phyloP scores from a whole-genome alignment of 2,113 vertebrate genomes.

The Todiramphus saurophagus region DNA sequence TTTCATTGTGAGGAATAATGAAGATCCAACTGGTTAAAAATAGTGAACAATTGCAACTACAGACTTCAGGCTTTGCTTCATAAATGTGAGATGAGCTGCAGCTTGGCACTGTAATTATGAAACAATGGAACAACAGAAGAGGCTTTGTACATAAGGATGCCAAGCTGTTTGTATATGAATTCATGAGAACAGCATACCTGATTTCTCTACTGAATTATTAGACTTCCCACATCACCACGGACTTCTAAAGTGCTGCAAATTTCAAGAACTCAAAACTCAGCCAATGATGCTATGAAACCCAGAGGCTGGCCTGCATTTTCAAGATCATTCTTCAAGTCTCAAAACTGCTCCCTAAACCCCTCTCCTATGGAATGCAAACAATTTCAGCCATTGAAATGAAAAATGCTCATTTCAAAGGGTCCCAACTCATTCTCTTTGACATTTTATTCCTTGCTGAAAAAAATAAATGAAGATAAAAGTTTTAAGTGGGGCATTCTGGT shows the following conservation, averaged over 20 bases:
- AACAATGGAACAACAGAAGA: conserved; percentile 6
- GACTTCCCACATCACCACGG: background rate
- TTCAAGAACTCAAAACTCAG: background rate
- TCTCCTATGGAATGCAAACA: background rate
- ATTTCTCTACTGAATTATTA: background rate
- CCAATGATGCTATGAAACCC: background rate
- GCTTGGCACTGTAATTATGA: background rate
- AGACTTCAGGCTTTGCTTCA: background rate
- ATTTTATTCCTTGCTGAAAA: background rate
- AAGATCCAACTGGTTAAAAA: conserved; percentile 9
- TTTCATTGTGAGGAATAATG: conserved; percentile 3
- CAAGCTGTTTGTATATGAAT: background rate
- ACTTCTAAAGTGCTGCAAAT: background rate
- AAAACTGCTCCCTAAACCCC: accelerated
- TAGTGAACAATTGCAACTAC: background rate
- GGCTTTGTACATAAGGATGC: background rate
- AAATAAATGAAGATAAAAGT: background rate
- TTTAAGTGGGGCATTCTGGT: background rate
- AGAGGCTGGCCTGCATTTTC: background rate
- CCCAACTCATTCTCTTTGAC: background rate
- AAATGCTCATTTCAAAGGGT: background rate
- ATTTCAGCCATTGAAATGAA: background rate
- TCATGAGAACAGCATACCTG: background rate
- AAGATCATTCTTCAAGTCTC: background rate
- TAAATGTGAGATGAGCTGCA: background rate